Base-by-base conservation (phyloP, 1,140 invertebrate genomes). In the Cotesia vestalis region DNA sequence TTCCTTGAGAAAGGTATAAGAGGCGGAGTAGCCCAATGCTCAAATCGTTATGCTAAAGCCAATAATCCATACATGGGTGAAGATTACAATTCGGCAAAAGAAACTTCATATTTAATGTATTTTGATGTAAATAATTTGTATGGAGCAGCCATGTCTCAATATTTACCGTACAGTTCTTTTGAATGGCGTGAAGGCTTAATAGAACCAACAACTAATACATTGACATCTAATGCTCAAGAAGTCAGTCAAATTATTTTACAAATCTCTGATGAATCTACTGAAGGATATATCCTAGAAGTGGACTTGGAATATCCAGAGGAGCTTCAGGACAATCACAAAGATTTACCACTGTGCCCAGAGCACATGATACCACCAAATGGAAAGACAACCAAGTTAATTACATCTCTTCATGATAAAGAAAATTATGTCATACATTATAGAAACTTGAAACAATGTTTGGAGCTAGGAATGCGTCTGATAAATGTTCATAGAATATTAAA, bases 241-340 rank as follows among this genome's bases (percentile, higher is more conserved):
- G 14, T 55, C 12, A 55, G 12, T 55, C 4, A 55, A 55, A 9
- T 9, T 76, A 75, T 79, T 67, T 60, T 73, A 60, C 77, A 78
- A 76, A 77, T 84, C 57, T 38, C 78, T 14, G 76, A 86, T 75
- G 79, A 87, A 80, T 76, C 79, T 61, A 20, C 76, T 17, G 76
- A 70, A 55, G 89, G 89, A 2, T 90, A 86, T 73, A 87, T 90
- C 62, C 77, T 91, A 40, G 89, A 91, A 53, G 70, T 75, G 4
- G 73, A 72, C 51, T 12, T 72, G 4, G 70, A 75, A 36, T 72
- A 75, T 62, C 81, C 82, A 57, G 75, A 76, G 40, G 3, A 81
- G 11, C 57, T 90, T 17, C 90, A 90, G 80, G 81, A 90, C 73
- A 5, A 14, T 1, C 88, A 90, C 79, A 85, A 81, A 72, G 84